Evolutionary conservation across 2,888 invertebrate genomes (phyloP).

Genomic region (Phanerotoma sp.): DNA sequence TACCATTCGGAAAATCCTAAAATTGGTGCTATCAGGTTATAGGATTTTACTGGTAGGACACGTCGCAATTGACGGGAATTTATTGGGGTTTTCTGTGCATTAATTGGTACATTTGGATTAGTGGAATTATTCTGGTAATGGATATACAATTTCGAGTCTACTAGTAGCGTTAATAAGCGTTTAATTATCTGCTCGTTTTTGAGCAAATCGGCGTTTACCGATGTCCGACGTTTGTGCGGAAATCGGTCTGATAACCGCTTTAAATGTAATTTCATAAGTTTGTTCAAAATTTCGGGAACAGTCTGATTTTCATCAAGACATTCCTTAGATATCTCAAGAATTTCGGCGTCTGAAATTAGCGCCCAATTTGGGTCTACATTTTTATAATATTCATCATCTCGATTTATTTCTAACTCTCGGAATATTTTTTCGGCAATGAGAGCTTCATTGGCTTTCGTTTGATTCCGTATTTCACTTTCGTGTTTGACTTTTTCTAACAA

Average conservation of each 20-base stretch:
- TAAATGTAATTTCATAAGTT: constrained; percentile 40
- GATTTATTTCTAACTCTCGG: background rate
- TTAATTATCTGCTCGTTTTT: constrained; percentile 34
- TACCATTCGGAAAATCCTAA: constrained; percentile 42
- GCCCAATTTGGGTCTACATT: constrained; percentile 14
- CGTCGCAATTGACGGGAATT: constrained; percentile 43
- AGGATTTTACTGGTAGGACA: constrained; percentile 42
- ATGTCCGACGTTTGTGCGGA: background rate
- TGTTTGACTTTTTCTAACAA: background rate
- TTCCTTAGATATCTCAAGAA: constrained; percentile 29
- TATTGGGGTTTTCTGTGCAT: constrained; percentile 43
- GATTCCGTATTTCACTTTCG: background rate
- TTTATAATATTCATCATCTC: background rate
- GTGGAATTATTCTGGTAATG: constrained; percentile 33
- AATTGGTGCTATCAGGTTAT: constrained; percentile 45
- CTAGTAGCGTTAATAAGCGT: constrained; percentile 44
- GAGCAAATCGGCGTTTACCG: background rate
- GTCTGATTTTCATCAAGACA: constrained; percentile 23
- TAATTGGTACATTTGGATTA: constrained; percentile 43
- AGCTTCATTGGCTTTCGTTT: background rate
- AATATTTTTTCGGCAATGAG: background rate
- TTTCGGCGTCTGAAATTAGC: constrained; percentile 30
- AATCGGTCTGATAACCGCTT: constrained; percentile 21
- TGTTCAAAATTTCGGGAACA: constrained; percentile 31
- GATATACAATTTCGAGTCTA: constrained; percentile 47